Conservation (phyloP, 23 tunicate genomes). For the Ciona savignyi region DNA sequence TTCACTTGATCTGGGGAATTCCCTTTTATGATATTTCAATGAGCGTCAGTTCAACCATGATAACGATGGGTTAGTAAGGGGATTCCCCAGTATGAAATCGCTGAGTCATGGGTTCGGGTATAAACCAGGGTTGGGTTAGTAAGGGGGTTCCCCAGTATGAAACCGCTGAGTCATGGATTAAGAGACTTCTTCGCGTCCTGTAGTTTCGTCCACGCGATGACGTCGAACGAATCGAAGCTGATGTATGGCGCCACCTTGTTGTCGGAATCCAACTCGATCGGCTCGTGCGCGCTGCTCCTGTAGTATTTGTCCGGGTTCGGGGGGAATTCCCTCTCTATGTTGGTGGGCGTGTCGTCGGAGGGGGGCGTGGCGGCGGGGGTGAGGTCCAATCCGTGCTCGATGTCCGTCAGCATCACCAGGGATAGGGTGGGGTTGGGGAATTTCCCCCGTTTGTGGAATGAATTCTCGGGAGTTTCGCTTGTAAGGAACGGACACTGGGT, state of each 20-base stretch:
- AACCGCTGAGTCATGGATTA: neutral
- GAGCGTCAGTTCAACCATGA: too few species aligned
- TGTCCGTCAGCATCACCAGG: slow-evolving; percentile 34
- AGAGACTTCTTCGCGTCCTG: slow-evolving; percentile 13
- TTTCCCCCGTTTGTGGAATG: neutral
- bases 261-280: slow-evolving; percentile 43
- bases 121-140: too few species aligned
- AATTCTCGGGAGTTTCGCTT: slow-evolving; percentile 19
- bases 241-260: slow-evolving; percentile 58
- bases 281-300: slow-evolving; percentile 32
- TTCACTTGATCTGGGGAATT: too few species aligned
- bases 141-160: too few species aligned
- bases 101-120: too few species aligned
- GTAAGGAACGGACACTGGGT: slow-evolving; percentile 62
- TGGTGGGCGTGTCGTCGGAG: slow-evolving; percentile 80
- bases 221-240: slow-evolving; percentile 57
- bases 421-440: slow-evolving; percentile 15
- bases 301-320: slow-evolving; percentile 8
- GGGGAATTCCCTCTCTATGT: neutral
- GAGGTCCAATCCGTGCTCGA: neutral
- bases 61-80: too few species aligned
- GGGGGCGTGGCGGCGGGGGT: slow-evolving; percentile 23
- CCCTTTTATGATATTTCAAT: too few species aligned
- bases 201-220: slow-evolving; percentile 40
- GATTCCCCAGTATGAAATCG: too few species aligned